Evolutionary conservation across 2,113 vertebrate genomes (phyloP), one percentile per base, ranked within the genome.

Genomic region (Pygoscelis antarcticus): DNA sequence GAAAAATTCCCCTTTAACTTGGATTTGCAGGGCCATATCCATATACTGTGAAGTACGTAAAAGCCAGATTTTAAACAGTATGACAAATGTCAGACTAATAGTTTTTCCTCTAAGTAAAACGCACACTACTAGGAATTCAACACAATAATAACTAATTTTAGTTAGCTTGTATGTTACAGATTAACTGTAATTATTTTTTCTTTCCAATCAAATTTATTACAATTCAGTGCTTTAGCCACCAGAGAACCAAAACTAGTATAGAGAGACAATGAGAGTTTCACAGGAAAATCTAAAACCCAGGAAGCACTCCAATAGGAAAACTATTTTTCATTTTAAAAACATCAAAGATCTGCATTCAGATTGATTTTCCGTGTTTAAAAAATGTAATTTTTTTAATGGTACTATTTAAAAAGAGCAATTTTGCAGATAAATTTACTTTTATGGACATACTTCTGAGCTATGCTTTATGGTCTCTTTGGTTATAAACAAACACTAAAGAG

Each of bases 331-430:
- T 51, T 82, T 51, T 5, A 49, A 65, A 85, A 88, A 66, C 36
- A 81, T n/a, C 19, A 47, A 71, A 87, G 18, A n/a, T 40, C 49
- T 27, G n/a, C 26, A 49, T 1, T 25, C 11, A 72, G 22, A 80
- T 13, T 42, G 16, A 25, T 47, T 57, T 49, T 47, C 29, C 13
- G 38, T 64, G 7, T n/a, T 89, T 57, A 66, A 83, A 92, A 84
- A 52, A 52, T 13, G 1, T 0, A 9, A 6, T 0, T 17, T 80
- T 62, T 47, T 32, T 18, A 51, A 83, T 6, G 7, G 6, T 10
- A 74, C 4, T 51, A 21, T 32, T 82, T n/a, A 49, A 72, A 81
- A 88, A 32, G 11, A 86, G 4, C 13, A 20, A 54, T 55, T 92
- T 55, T 66, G 15, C 9, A 12, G 4, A 7, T 83, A 38, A 54